phyloP scores from a whole-genome alignment of 2,113 vertebrate species.

The Naja naja region DNA sequence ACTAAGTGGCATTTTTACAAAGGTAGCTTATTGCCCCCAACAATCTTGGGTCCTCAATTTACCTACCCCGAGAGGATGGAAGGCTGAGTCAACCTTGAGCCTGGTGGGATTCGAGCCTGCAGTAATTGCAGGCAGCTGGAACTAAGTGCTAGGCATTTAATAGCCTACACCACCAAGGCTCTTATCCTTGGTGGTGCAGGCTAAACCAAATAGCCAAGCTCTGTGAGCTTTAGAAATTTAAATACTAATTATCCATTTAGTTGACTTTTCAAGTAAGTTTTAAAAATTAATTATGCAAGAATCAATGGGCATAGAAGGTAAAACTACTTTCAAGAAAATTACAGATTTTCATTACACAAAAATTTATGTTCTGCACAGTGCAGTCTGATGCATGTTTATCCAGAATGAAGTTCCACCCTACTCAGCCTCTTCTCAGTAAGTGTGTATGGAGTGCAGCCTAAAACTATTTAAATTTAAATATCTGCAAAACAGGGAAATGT shows the following conservation, averaged over 20 bases:
- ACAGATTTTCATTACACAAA: background rate
- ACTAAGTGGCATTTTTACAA: too few relatives aligned
- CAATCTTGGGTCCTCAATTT: too few relatives aligned
- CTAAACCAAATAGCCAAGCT: background rate
- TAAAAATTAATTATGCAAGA: background rate
- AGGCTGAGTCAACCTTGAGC: too few relatives aligned
- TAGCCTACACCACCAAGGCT: too few relatives aligned
- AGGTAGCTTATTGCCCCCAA: too few relatives aligned
- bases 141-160: too few relatives aligned
- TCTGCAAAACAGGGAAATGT: background rate
- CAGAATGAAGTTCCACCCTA: background rate
- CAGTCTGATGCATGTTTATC: background rate
- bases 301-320: background rate
- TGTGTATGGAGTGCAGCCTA: background rate
- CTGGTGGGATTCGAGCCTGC: too few relatives aligned
- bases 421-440: background rate
- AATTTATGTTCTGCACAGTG: background rate
- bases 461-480: background rate
- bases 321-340: background rate
- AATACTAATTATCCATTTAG: background rate
- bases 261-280: constrained; percentile 5
- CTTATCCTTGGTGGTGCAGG: too few relatives aligned
- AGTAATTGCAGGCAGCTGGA: too few relatives aligned
- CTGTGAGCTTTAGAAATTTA: constrained; percentile 1
- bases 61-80: too few relatives aligned